Conservation (phyloP, 2,888 invertebrate genomes). For the Hypolimnas misippus region DNA sequence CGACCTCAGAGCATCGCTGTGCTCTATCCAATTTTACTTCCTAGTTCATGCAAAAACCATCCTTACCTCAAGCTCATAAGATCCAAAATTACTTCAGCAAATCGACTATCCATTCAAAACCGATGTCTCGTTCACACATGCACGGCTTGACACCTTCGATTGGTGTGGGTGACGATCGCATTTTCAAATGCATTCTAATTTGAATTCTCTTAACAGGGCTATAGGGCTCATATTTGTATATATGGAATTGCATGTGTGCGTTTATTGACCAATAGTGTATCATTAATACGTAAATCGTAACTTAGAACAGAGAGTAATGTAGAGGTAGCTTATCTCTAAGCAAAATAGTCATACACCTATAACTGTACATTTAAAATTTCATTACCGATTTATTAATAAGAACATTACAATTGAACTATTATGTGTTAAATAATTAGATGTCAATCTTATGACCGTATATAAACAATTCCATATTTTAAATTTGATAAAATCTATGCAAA, state of each 20-base stretch:
- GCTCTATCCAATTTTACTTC: conserved; percentile 79
- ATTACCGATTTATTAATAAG: too few species aligned
- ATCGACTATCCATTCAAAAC: conserved; percentile 68
- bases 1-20: conserved; percentile 78
- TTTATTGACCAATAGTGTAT: conserved; percentile 75
- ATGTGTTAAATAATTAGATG: too few species aligned
- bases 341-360: background rate
- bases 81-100: conserved; percentile 52
- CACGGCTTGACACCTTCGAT: conserved; percentile 61
- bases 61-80: conserved; percentile 51
- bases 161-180: conserved; percentile 59
- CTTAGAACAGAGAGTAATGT: conserved; percentile 10
- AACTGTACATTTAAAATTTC: too few species aligned
- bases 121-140: conserved; percentile 69
- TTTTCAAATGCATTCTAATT: conserved; percentile 43
- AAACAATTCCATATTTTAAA: too few species aligned
- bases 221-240: conserved; percentile 53
- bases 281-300: conserved; percentile 64
- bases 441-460: too few species aligned
- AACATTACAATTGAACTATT: too few species aligned
- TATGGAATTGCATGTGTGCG: conserved; percentile 52
- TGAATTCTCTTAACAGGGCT: conserved; percentile 35
- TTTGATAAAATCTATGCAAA: too few species aligned
- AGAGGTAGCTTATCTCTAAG: conserved; percentile 12
- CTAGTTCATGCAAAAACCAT: conserved; percentile 61